Evolutionary conservation across 1,140 invertebrate genomes (phyloP), one percentile per base, ranked within the genome.

Genomic region (Drosophila sp.): DNA sequence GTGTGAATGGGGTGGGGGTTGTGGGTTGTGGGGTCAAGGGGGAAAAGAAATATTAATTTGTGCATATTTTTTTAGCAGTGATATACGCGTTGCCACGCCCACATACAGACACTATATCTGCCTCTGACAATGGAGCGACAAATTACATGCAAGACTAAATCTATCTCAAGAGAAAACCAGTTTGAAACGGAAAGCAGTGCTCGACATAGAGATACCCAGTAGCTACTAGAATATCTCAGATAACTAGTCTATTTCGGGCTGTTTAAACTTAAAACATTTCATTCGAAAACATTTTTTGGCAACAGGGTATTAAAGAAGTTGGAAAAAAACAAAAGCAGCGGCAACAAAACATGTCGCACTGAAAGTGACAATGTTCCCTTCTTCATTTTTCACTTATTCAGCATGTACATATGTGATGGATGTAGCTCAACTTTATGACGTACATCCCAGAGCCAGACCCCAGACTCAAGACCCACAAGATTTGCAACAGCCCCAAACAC

Each of bases 101-200:
- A 43, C 48, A 4, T 1, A 11, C 25, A n/a, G 34, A 16, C 38
- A 51, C 18, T 27, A 57, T 59, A 36, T 36, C 67, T 83, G 80
- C 40, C 45, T 18, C 81, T 77, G 81, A 84, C 81, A 84, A 86
- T 86, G 81, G 82, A 78, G 78, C 81, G 78, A 86, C 81, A 86
- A 80, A 86, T 86, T 80, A 81, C 69, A 86, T 81, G 81, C 82
- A 78, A 83, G 70, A 58, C 53, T 51, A 77, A 81, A 78, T 82
- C 65, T 82, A 82, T 82, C 76, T 72, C 51, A 70, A 29, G 51
- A 11, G 21, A 25, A 53, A 54, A 38, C 40, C 54, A 50, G 50
- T 16, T 25, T n/a, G 51, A 7, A 27, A 4, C 13, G n/a, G 21
- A n/a, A 14, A 13, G 8, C 11, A 38, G 4, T 18, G 9, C 38